Evolutionary conservation across 1,140 invertebrate genomes (phyloP).

Genomic region (Saccostrea cuccullata): DNA sequence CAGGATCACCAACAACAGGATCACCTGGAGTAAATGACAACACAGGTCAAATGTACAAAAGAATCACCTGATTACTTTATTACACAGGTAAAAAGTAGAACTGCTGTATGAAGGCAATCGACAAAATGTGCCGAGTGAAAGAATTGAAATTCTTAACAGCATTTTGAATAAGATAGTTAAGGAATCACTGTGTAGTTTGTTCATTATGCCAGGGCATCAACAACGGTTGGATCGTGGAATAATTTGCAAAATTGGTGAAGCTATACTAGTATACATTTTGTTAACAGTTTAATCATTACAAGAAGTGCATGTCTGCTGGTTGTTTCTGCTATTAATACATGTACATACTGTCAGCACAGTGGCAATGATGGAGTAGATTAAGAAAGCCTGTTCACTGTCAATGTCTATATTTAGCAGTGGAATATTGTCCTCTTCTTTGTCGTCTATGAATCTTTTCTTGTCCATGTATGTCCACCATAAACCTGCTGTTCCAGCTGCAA

Average conservation of each 20-base stretch:
- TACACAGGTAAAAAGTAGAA: neutral
- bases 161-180: no score
- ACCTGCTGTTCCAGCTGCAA: constrained; percentile 85
- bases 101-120: no score
- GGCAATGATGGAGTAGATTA: constrained; percentile 90
- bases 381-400: constrained; percentile 91
- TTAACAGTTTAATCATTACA: no score
- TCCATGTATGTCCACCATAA: constrained; percentile 94
- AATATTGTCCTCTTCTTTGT: constrained; percentile 81
- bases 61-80: constrained; percentile 84
- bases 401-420: constrained; percentile 85
- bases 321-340: neutral
- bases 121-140: no score
- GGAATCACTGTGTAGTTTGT: no score
- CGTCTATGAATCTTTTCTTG: constrained; percentile 85
- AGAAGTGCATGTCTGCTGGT: no score
- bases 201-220: no score
- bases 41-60: constrained; percentile 82
- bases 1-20: constrained; percentile 88
- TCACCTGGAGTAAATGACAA: constrained; percentile 83
- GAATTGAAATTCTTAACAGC: no score
- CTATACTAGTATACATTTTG: no score
- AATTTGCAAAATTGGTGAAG: no score
- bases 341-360: constrained; percentile 89
- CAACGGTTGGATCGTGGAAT: no score